Base-by-base conservation (phyloP, 2,113 vertebrate genomes). In the Periophthalmus modestus region DNA sequence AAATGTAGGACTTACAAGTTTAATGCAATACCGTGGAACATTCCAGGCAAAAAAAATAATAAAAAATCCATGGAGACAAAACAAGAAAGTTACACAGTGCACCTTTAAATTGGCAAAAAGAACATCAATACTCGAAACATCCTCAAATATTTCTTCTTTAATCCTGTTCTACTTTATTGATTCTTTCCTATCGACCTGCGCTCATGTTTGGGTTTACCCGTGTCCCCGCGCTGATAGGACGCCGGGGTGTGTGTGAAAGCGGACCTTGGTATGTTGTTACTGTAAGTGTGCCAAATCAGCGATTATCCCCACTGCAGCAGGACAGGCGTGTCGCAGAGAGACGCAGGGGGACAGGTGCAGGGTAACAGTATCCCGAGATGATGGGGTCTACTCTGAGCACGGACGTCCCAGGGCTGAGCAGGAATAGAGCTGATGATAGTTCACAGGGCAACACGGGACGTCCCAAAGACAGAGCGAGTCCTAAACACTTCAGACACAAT, bases 221-320 rank as follows among this genome's bases (percentile, higher is more conserved):
- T 39, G 62, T 65, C 62, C 34, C 23, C 7, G 33, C 28, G 43
- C 34, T n/a, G 62, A 23, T 61, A 73, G 63, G 52, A 47, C 50
- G 58, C 43, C 48, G 63, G 55, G 57, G 66, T 65, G 75, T 75
- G 77, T 0, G 14, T 65, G 21, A 90, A 92, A 92, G 79, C 75
- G 83, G 89, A 91, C 79, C 87, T 83, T 62, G 85, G 89, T 87
- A 89, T 92, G 88, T 89, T 90, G 88, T 88, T 78, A 81, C 78
- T 88, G 84, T 88, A 85, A 90, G 85, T 89, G 88, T 84, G 91
- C 89, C 91, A 91, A 91, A 91, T 91, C 88, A 87, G 87, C 86
- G 91, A 92, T 91, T 91, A 91, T 84, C 79, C 74, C 79, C 74
- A 23, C 83, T 90, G 74, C 79, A 71, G 7, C 16, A 68, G 80